Percentiles rank a stretch among this genome's conserved stretches.
These are phyloP conservation scores for Brachionus plicatilis DNA, from an alignment of 1,140 invertebrate species.

Conservation along the genomic window DNA sequence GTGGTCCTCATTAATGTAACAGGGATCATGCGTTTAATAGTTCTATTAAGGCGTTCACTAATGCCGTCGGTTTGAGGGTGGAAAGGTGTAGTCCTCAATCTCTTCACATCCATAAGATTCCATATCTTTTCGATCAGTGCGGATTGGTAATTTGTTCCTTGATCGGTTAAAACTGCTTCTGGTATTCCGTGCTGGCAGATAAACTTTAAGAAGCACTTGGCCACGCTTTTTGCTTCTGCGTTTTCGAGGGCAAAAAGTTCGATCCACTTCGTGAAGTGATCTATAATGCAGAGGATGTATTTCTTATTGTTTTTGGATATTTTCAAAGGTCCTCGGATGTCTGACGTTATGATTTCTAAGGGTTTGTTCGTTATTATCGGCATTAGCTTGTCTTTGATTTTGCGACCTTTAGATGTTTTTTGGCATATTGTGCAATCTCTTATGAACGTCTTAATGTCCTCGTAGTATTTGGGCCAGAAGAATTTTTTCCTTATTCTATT, in stretches of 20 bases:
- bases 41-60: conserved; percentile 20
- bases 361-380: conserved; percentile 16
- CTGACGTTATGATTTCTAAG: conserved; percentile 42
- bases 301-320: conserved; percentile 42
- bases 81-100: conserved; percentile 42
- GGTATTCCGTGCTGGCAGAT: conserved; percentile 51
- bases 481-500: not conserved
- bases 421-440: not conserved
- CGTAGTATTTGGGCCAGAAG: not conserved
- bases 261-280: conserved; percentile 49
- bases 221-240: conserved; percentile 46
- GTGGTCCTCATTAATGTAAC: not conserved
- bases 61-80: conserved; percentile 44
- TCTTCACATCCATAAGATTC: conserved; percentile 40
- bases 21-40: not conserved
- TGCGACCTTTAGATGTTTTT: not conserved
- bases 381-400: not conserved
- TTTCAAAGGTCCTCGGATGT: conserved; percentile 47
- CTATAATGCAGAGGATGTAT: conserved; percentile 44
- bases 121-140: conserved; percentile 43
- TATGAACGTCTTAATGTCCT: not conserved
- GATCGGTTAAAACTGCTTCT: conserved; percentile 48
- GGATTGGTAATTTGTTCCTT: conserved; percentile 45
- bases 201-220: conserved; percentile 46
- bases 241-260: conserved; percentile 44